These are phyloP conservation scores for Eospalax fontanierii DNA, from an alignment of 2,797 vertebrate genomes.

Conservation along the genomic window DNA sequence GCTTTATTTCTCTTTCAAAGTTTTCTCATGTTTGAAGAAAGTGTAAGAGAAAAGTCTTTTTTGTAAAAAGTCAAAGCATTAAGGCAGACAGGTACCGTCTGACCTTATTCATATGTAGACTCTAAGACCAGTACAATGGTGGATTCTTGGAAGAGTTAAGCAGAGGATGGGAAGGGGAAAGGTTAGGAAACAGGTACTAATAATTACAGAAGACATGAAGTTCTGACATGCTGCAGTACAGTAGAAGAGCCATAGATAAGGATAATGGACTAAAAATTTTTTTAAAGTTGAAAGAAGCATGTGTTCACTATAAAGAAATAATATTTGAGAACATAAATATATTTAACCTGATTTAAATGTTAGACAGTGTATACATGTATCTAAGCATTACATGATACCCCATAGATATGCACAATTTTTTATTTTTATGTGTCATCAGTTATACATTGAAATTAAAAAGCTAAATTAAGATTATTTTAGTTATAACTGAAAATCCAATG, in stretches of 20 bases:
- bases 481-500: slow-evolving; percentile 24
- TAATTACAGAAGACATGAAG: background rate
- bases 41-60: background rate
- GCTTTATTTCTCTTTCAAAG: slow-evolving; percentile 18
- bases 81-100: background rate
- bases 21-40: slow-evolving; percentile 24
- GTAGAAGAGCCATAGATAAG: no score
- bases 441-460: background rate
- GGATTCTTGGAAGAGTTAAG: background rate
- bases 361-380: background rate
- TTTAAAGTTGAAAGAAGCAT: background rate
- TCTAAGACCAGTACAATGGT: background rate
- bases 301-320: background rate
- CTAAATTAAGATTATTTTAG: background rate
- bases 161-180: background rate
- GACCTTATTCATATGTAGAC: background rate
- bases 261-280: background rate
- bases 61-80: slow-evolving; percentile 53
- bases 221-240: background rate
- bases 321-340: background rate
- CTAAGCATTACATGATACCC: background rate
- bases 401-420: background rate
- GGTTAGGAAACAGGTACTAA: background rate
- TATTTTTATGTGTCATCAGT: background rate
- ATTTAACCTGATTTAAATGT: background rate